phyloP scores from a whole-genome alignment of 2,888 invertebrate species.

The Crioceris asparagi region DNA sequence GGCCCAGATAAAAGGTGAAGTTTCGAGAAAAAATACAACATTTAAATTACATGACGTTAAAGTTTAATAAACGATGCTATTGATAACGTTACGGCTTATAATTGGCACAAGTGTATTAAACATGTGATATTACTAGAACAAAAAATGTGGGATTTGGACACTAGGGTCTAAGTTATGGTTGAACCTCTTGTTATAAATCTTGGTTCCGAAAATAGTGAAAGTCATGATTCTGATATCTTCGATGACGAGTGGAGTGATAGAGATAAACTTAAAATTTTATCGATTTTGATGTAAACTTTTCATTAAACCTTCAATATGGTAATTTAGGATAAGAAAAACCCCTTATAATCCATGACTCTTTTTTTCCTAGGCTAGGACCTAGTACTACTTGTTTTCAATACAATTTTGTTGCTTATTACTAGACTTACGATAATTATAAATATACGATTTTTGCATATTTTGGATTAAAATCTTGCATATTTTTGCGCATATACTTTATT shows the following conservation, averaged over 20 bases:
- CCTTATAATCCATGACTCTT: too few species aligned
- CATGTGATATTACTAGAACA: neutral
- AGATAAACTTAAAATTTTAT: neutral
- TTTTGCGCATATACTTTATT: too few species aligned
- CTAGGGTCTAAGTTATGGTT: neutral
- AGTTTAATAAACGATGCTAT: neutral
- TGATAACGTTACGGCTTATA: neutral
- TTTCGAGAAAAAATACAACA: neutral
- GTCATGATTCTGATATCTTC: too few species aligned
- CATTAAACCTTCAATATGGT: too few species aligned
- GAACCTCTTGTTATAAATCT: neutral
- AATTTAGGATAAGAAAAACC: too few species aligned
- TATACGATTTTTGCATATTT: too few species aligned
- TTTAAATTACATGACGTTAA: neutral
- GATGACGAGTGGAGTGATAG: neutral
- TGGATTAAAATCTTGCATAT: too few species aligned
- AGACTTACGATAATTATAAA: too few species aligned
- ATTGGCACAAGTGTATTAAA: too few species aligned
- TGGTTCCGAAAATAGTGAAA: neutral
- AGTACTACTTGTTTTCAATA: too few species aligned
- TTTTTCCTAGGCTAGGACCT: too few species aligned
- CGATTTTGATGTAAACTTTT: neutral
- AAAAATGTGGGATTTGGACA: neutral
- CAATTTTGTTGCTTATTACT: too few species aligned
- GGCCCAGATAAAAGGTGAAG: neutral